Evolutionary conservation across 2,888 invertebrate species (phyloP).

Genomic region (Trilocha varians): DNA sequence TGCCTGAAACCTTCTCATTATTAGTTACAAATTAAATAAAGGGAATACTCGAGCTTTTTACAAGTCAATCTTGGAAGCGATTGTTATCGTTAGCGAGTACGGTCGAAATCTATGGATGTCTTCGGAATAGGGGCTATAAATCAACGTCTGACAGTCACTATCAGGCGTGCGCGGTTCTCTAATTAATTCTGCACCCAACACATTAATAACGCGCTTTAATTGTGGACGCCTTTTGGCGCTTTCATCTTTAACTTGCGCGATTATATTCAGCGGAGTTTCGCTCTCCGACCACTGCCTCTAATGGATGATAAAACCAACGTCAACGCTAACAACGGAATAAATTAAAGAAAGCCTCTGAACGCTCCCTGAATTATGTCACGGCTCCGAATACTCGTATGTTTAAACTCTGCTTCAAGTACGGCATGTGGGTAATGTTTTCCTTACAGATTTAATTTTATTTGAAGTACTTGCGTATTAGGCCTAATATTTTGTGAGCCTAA

Average conservation of each 20-base stretch:
- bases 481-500: background rate
- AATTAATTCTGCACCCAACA: slow-evolving; percentile 41
- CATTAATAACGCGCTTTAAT: slow-evolving; percentile 42
- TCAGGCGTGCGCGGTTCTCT: slow-evolving; percentile 26
- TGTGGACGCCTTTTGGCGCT: slow-evolving; percentile 31
- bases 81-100: slow-evolving; percentile 1
- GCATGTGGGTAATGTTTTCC: background rate
- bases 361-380: slow-evolving; percentile 41
- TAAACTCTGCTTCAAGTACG: slow-evolving; percentile 12
- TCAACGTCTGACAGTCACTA: slow-evolving; percentile 31
- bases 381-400: slow-evolving; percentile 31
- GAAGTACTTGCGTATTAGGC: background rate
- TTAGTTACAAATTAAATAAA: background rate
- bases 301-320: slow-evolving; percentile 51
- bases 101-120: slow-evolving; percentile 19
- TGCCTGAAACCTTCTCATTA: background rate
- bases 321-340: slow-evolving; percentile 45
- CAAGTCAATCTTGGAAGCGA: background rate
- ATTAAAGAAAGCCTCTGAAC: slow-evolving; percentile 44
- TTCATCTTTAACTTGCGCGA: slow-evolving; percentile 33
- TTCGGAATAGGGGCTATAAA: slow-evolving; percentile 30
- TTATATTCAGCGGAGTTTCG: slow-evolving; percentile 20
- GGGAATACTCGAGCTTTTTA: background rate
- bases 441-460: background rate
- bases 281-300: slow-evolving; percentile 28